Evolutionary conservation across 1,140 invertebrate genomes (phyloP), one percentile per base, ranked within the genome.

Genomic region (Cydia splendana): DNA sequence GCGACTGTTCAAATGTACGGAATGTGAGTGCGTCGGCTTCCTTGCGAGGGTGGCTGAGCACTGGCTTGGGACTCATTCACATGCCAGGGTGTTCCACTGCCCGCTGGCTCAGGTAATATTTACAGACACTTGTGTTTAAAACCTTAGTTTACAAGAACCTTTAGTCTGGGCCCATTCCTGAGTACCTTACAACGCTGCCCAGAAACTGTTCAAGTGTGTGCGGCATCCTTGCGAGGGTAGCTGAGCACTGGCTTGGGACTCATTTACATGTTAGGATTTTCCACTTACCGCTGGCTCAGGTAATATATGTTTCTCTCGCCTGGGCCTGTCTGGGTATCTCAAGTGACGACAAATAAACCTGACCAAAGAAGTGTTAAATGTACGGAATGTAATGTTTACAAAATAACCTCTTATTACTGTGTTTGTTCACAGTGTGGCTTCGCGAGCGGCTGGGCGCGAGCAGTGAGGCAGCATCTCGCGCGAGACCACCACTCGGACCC

Each of bases 181-280:
- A 91, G 95, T 96, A 53, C 96, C 95, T 78, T 96, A 96, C 88
- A 96, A 96, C 90, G 95, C 95, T 3, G 94, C 94, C 42, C 96
- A 96, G 87, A 95, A 96, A 75, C 93, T 96, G 57, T 96, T 96
- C 91, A 95, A 95, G 81, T 97, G 96, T 90, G 96, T 97, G n/a
- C 67, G 96, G 96, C 4, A 96, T 97, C 79, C 94, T 97, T 30
- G 96, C 96, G 13, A 94, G 97, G 75, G 95, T 97, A 4, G 97
- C 96, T 0, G 97, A 98, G 84, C 97, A 98, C 87, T 98, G 97
- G 95, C 94, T 97, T 38, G 97, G 97, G 45, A 95, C 96, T 7
- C 97, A 97, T 88, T 96, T 96, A 15, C 95, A 96, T 90, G 92
- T 96, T 34, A 93, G 96, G 77, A 96, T 96, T 53, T 96, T 97